Conservation (phyloP, 2,888 invertebrate species). For the Drosophila quinaria region DNA sequence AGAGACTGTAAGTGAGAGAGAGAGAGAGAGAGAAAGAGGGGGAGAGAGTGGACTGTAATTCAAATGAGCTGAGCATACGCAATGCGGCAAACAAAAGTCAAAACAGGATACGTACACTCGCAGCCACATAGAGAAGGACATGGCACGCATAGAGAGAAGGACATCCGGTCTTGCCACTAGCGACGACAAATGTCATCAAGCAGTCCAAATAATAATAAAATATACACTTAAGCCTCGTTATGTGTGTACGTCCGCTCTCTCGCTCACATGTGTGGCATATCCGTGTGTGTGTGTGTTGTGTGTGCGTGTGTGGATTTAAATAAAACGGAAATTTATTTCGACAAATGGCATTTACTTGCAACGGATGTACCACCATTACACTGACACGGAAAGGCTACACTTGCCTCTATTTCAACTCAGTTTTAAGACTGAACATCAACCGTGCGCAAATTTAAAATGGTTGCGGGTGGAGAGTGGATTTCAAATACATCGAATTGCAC, state of each 20-base stretch:
- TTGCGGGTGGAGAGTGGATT: background rate
- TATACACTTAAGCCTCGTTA: conserved; percentile 80
- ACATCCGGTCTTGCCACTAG: conserved; percentile 78
- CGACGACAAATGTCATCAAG: conserved; percentile 81
- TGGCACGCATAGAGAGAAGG: conserved; percentile 43
- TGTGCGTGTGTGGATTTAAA: conserved; percentile 76
- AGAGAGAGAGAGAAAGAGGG: conserved; percentile 13
- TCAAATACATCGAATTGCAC: conserved; percentile 17
- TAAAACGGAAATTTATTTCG: conserved; percentile 82
- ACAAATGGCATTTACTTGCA: conserved; percentile 82
- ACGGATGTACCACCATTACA: conserved; percentile 80
- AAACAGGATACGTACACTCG: conserved; percentile 40
- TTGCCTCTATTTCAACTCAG: conserved; percentile 43
- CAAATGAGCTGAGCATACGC: conserved; percentile 76
- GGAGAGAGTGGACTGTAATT: conserved; percentile 40
- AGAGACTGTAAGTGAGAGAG: background rate
- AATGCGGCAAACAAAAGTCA: conserved; percentile 78
- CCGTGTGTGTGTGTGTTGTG: conserved; percentile 8
- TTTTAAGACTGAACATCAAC: conserved; percentile 48
- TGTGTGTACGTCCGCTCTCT: conserved; percentile 53
- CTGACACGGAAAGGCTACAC: conserved; percentile 76
- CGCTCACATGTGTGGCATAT: conserved; percentile 37
- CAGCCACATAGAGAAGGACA: conserved; percentile 21
- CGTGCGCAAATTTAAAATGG: conserved; percentile 73
- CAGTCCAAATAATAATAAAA: conserved; percentile 81